A percentile compares a stretch with the other conserved stretches of the same genome.
Conservation (phyloP, 2,797 vertebrate genomes). For the Urophycis tenuis region DNA sequence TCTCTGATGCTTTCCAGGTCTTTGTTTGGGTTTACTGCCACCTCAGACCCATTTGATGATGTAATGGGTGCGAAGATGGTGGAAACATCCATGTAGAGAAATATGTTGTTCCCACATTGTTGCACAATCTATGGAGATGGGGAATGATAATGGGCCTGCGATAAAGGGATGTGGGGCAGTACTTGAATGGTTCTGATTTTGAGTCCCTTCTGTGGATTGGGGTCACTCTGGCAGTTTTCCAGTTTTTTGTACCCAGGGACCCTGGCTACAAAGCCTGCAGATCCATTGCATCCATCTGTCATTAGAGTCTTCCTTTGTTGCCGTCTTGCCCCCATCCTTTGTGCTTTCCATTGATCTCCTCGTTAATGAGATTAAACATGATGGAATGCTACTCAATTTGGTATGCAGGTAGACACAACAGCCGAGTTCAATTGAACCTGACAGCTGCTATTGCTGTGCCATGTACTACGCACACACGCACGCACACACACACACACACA, state of each 20-base stretch:
- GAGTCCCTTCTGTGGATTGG: background rate
- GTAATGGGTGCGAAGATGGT: background rate
- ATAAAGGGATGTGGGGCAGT: background rate
- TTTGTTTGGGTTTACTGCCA: no score
- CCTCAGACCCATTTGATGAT: background rate
- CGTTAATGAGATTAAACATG: conserved; percentile 38
- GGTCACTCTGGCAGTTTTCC: background rate
- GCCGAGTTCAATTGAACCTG: conserved; percentile 43
- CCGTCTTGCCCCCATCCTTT: conserved; percentile 28
- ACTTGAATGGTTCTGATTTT: background rate
- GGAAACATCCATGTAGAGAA: background rate
- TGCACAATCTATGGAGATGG: background rate
- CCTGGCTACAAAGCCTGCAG: background rate
- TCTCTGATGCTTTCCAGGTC: no score
- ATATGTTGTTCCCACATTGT: background rate
- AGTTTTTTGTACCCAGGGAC: background rate
- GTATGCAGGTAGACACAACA: conserved; percentile 14
- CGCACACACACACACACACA: background rate
- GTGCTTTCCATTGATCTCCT: conserved; percentile 36
- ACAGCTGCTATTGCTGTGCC: conserved; percentile 32
- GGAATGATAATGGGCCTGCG: background rate
- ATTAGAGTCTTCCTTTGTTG: conserved; percentile 4
- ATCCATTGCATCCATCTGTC: background rate
- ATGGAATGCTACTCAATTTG: conserved; percentile 32
- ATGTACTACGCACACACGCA: conserved; percentile 2